Percentiles rank a stretch among this genome's conserved stretches.
Conservation (phyloP, 2,888 invertebrate species). For the Sussaba pulchella region DNA sequence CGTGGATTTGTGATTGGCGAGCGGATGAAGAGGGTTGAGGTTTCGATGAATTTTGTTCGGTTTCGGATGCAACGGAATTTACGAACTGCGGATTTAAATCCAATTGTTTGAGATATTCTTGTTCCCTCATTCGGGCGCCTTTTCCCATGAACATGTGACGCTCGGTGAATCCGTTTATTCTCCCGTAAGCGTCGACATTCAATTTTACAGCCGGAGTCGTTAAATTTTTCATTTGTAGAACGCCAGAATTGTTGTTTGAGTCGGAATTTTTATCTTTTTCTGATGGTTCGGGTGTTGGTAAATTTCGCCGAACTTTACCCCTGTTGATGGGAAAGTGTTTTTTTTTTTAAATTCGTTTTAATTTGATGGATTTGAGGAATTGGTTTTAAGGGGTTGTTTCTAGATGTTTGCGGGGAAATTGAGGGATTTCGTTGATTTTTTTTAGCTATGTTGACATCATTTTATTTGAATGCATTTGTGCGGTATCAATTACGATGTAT, state of each 20-base stretch:
- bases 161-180: conserved; percentile 67
- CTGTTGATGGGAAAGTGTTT: no score
- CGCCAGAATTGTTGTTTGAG: conserved; percentile 32
- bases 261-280: conserved; percentile 10
- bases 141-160: conserved; percentile 68
- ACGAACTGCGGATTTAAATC: background rate
- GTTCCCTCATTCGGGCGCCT: conserved; percentile 71
- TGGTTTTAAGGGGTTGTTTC: no score
- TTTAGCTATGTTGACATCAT: no score
- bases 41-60: background rate
- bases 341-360: no score
- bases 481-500: background rate
- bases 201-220: background rate
- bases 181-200: conserved; percentile 67
- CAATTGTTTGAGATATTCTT: conserved; percentile 62
- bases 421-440: no score
- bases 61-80: no score
- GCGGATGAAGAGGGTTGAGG: no score
- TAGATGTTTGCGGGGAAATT: no score
- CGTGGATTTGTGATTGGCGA: no score
- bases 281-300: conserved; percentile 21
- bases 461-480: background rate
- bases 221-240: background rate
- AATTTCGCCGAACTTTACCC: conserved; percentile 51
- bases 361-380: no score